These are phyloP conservation scores for Anaspis maculata DNA, from an alignment of 2,888 invertebrate genomes.

Conservation along the genomic window DNA sequence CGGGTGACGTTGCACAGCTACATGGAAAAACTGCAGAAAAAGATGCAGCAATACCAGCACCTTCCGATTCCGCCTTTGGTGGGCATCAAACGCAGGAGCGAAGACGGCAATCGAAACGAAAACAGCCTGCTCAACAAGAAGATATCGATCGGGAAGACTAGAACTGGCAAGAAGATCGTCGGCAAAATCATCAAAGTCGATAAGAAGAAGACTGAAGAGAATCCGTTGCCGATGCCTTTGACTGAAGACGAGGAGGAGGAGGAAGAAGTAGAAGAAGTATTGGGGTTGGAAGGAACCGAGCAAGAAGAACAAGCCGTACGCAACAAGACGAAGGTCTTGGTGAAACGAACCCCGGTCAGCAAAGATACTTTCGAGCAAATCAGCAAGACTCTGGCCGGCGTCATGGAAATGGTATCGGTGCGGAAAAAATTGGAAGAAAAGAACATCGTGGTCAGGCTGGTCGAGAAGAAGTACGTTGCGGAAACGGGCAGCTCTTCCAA, in stretches of 20 bases:
- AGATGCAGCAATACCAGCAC: constrained; percentile 2
- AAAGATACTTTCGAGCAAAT: constrained; percentile 26
- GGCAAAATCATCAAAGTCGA: constrained; percentile 27
- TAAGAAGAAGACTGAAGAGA: constrained; percentile 11
- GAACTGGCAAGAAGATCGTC: constrained; percentile 24
- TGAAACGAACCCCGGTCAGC: constrained; percentile 2
- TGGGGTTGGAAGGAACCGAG: too few species aligned
- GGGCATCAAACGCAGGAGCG: neutral
- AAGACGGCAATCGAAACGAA: constrained; percentile 7
- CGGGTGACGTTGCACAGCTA: constrained; percentile 24
- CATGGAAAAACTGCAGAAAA: constrained; percentile 22
- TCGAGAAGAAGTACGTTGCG: constrained; percentile 16
- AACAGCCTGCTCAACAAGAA: constrained; percentile 26
- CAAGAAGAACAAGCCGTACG: neutral
- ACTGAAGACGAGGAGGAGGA: neutral
- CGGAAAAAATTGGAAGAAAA: constrained; percentile 25
- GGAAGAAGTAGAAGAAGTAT: constrained; percentile 2
- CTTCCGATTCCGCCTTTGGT: neutral
- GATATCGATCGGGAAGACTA: constrained; percentile 25
- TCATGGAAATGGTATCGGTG: constrained; percentile 33
- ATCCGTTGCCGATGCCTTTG: too few species aligned
- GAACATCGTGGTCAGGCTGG: constrained; percentile 23
- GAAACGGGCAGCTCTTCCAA: constrained; percentile 13
- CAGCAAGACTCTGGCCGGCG: constrained; percentile 27
- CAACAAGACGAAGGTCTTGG: constrained; percentile 4